Evolutionary conservation across 1,140 invertebrate genomes (phyloP), one percentile per base, ranked within the genome.

Genomic region (Odontomachus brunneus): DNA sequence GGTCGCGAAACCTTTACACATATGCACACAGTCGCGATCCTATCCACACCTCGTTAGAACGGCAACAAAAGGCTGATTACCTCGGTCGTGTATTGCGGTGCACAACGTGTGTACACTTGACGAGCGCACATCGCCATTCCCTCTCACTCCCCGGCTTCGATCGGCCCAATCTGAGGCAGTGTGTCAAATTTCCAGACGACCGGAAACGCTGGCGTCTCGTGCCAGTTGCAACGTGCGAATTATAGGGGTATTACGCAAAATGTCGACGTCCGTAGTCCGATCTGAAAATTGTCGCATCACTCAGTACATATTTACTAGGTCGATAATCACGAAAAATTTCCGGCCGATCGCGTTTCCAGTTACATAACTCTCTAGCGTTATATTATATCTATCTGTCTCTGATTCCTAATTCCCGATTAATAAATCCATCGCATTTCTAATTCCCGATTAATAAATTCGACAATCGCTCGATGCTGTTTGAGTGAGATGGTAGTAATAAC

Each of bases 31-130:
- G 26, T 55, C 38, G 71, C 38, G 69, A 84, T 84, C 71, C 80
- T 82, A 74, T 81, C 59, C 53, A 53, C 80, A 74, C 44, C 87
- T 90, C 85, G 87, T 90, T 89, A 90, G 55, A 78, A 60, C 49
- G 38, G 57, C 65, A 84, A 90, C 85, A 88, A 90, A 89, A 89
- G 89, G 65, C 83, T 84, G 84, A 90, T 88, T 90, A 89, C 59
- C 83, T 66, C 48, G 78, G 82, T 84, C 82, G 74, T 76, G 82
- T 83, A 83, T 82, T 63, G 78, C 62, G 55, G 65, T 49, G 66
- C n/a, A 55, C 38, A 53, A 59, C 26, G 57, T 63, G 80, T 74
- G 69, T 51, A 53, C 85, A 82, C 83, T 82, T 72, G 75, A 63
- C 29, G 62, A 65, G 24, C 22, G 55, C 24, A 65, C 33, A 29